phyloP scores from a whole-genome alignment of 1,140 invertebrate genomes.

The Pissodes strobi region DNA sequence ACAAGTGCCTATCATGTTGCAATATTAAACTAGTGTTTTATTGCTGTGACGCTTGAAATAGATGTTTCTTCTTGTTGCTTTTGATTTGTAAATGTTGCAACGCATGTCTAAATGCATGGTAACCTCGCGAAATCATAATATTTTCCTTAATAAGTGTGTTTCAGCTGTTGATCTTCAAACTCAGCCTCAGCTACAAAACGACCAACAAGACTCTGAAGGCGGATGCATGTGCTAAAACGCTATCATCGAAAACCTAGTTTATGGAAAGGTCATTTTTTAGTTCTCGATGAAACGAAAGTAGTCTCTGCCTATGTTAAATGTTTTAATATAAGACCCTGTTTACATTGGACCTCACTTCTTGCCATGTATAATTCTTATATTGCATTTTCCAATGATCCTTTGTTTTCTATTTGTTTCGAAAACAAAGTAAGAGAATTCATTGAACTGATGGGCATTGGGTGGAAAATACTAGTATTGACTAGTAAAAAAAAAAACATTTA shows the following conservation, averaged over 20 bases:
- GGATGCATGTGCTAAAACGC: constrained; percentile 73
- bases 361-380: too few relatives aligned
- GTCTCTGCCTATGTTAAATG: constrained; percentile 46
- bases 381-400: too few relatives aligned
- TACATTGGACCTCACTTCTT: constrained; percentile 7
- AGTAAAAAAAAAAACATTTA: too few relatives aligned
- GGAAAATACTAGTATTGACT: too few relatives aligned
- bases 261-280: constrained; percentile 21
- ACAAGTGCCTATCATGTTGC: too few relatives aligned
- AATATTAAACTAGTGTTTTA: neutral
- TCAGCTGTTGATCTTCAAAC: constrained; percentile 79
- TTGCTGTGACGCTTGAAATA: neutral
- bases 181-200: constrained; percentile 72
- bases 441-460: too few relatives aligned
- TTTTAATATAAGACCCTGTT: constrained; percentile 11
- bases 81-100: too few relatives aligned
- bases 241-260: constrained; percentile 38
- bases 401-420: too few relatives aligned
- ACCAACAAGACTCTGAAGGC: constrained; percentile 75
- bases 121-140: neutral
- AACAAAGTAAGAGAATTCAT: too few relatives aligned
- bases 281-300: constrained; percentile 37
- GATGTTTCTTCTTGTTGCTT: neutral
- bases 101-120: constrained; percentile 9
- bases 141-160: constrained; percentile 54